Evolutionary conservation across 2,113 vertebrate species (phyloP), one percentile per base, ranked within the genome.

Genomic region (Oryzias curvinotus): DNA sequence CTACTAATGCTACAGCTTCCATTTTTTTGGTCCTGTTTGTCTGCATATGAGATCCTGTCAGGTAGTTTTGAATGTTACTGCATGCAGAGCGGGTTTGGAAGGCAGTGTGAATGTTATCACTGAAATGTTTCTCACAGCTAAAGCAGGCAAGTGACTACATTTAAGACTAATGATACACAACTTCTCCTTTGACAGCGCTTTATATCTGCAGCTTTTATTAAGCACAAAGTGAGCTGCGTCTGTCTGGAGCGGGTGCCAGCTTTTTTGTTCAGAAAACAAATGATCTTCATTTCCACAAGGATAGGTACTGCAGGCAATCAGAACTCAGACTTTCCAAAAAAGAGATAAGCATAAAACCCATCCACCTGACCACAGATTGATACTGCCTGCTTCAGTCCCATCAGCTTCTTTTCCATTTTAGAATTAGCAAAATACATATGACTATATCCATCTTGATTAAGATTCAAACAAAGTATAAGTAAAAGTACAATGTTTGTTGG

Each of bases 381-480:
- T 45, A 25, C n/a, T 7, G 57, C 23, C 43, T 21, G 69, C 26
- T 14, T 55, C 30, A 6, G 71, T 57, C 53, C 52, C 71, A 46
- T 42, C 47, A 68, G 58, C 26, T 63, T n/a, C 48, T 60, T 71
- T 83, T 81, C 73, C 54, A 55, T 72, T 84, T 61, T 42, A 49
- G 65, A 52, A 50, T 49, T 25, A 45, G 57, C 25, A 73, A 71
- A n/a, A n/a, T n/a, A 87, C 65, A 54, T n/a, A 72, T 53, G 41
- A 61, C 50, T n/a, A n/a, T n/a, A 73, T 67, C 67, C 69, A 73
- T 65, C 66, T 71, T 80, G 57, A 75, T 78, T 86, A 73, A 45
- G 67, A 81, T 67, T 56, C 57, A 26, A 41, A n/a, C n/a, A 1
- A 53, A 57, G 71, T 48, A 63, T 48, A 26, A 28, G 53, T n/a